phyloP scores from a whole-genome alignment of 2,888 invertebrate genomes.

The Trichogramma evanescens region DNA sequence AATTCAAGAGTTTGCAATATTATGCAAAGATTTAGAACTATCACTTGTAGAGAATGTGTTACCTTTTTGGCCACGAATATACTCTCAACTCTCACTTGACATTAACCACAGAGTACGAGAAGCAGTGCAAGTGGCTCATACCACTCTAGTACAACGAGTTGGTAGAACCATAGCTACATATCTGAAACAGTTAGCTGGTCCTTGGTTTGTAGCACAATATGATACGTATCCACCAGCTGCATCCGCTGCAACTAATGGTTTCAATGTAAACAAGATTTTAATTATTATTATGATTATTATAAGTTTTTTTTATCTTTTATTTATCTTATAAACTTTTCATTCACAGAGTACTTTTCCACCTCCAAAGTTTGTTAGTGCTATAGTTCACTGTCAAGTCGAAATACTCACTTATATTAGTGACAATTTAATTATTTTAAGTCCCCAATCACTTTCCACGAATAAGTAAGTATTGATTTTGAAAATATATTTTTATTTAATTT shows the following conservation, averaged over 20 bases:
- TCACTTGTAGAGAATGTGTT: constrained; percentile 66
- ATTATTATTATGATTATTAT: not conserved
- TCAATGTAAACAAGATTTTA: constrained; percentile 48
- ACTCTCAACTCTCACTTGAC: constrained; percentile 69
- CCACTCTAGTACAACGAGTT: constrained; percentile 58
- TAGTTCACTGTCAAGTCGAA: constrained; percentile 76
- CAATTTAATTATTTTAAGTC: constrained; percentile 58
- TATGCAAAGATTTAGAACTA: constrained; percentile 59
- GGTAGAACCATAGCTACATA: constrained; percentile 73
- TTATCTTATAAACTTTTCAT: constrained; percentile 5
- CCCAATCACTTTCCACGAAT: constrained; percentile 51
- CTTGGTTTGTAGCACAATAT: constrained; percentile 79
- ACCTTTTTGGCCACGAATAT: constrained; percentile 78
- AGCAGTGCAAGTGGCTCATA: constrained; percentile 67
- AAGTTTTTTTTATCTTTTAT: constrained; percentile 7
- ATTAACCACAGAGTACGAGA: constrained; percentile 79
- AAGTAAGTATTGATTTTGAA: constrained; percentile 41
- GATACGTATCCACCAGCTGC: constrained; percentile 83
- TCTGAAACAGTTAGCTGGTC: constrained; percentile 69
- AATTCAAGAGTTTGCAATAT: constrained; percentile 69
- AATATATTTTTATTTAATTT: not conserved
- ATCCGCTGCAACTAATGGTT: constrained; percentile 61
- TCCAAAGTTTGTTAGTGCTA: constrained; percentile 70
- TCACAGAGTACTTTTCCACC: constrained; percentile 69
- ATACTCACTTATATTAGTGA: constrained; percentile 67